Percentiles rank a stretch among this genome's conserved stretches.
phyloP scores from a whole-genome alignment of 2,797 vertebrate genomes.

The Parambassis ranga region DNA sequence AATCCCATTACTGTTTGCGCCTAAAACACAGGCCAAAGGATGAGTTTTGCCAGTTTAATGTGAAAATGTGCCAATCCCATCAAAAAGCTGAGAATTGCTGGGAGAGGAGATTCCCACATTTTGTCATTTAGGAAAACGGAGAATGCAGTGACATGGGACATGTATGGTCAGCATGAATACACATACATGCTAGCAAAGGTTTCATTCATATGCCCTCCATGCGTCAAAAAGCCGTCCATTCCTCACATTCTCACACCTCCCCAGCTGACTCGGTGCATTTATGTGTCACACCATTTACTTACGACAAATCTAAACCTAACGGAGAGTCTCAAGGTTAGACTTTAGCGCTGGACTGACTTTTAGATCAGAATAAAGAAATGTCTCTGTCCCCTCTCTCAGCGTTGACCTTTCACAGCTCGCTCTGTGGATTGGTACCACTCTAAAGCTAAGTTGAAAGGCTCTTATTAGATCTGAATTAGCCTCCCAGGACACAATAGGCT shows the following conservation, averaged over 20 bases:
- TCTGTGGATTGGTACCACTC: neutral
- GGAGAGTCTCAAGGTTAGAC: too few relatives aligned
- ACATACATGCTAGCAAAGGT: too few relatives aligned
- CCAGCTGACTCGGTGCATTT: too few relatives aligned
- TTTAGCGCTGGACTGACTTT: too few relatives aligned
- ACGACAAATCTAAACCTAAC: too few relatives aligned
- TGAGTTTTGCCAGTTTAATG: neutral
- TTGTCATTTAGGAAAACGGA: neutral
- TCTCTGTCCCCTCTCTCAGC: neutral
- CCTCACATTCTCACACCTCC: too few relatives aligned
- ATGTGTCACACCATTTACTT: too few relatives aligned
- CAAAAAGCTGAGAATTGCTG: neutral
- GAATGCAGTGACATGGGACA: neutral
- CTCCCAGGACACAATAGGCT: neutral
- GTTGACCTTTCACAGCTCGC: neutral
- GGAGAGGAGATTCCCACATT: neutral
- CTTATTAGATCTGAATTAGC: conserved; percentile 4
- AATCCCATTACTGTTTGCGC: conserved; percentile 19
- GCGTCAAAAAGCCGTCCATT: too few relatives aligned
- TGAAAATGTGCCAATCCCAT: neutral
- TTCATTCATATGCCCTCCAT: conserved; percentile 5
- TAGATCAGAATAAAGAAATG: too few relatives aligned
- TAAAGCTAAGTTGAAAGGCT: neutral
- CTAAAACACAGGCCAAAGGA: neutral
- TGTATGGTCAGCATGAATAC: too few relatives aligned